These are phyloP conservation scores for Lasius fuliginosus DNA, from an alignment of 2,888 invertebrate species.

Conservation along the genomic window DNA sequence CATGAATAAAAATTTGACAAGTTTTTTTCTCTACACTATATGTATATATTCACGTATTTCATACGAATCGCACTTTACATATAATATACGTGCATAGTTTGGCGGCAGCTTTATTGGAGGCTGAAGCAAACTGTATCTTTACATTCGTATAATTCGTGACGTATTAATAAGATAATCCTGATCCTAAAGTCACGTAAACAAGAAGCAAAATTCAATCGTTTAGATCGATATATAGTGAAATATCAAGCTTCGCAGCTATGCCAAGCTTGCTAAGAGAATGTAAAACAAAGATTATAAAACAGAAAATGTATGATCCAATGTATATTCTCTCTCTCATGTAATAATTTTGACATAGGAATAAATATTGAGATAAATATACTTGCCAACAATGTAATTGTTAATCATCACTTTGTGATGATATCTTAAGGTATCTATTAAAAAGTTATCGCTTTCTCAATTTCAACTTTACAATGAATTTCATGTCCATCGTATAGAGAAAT, in stretches of 20 bases:
- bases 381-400: not conserved
- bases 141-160: not conserved
- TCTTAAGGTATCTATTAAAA: slow-evolving; percentile 4
- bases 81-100: not conserved
- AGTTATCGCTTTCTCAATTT: not conserved
- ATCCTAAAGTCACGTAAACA: not conserved
- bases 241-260: not conserved
- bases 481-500: not conserved
- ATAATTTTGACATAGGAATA: not conserved
- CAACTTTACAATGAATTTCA: not conserved
- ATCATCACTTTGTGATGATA: not conserved
- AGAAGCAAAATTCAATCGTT: not conserved
- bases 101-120: not conserved
- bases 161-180: not conserved
- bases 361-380: slow-evolving; percentile 1
- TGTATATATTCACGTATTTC: not conserved
- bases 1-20: not conserved
- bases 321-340: not conserved
- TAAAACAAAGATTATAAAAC: not conserved
- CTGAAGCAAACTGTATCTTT: not conserved
- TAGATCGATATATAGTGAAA: not conserved
- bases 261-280: not conserved
- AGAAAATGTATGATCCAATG: too few species aligned
- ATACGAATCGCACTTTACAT: not conserved
- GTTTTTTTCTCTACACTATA: not conserved